These are phyloP conservation scores for Oophaga pumilio DNA, from an alignment of 2,113 vertebrate genomes.

Conservation along the genomic window DNA sequence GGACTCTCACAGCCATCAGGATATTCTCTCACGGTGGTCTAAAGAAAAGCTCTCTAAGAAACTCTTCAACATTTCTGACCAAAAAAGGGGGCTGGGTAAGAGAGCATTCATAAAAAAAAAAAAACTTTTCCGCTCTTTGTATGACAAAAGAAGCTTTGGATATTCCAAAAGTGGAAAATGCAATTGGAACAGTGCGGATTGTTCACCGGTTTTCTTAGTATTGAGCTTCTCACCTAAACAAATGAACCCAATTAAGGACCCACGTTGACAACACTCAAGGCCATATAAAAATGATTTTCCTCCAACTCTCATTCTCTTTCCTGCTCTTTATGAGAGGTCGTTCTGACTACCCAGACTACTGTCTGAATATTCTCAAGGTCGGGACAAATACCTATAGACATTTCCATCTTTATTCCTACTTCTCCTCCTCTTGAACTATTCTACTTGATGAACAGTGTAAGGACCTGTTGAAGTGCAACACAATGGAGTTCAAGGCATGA, in stretches of 20 bases:
- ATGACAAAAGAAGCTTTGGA: slow-evolving; percentile 51
- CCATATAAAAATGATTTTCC: slow-evolving; percentile 41
- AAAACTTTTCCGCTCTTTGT: slow-evolving; percentile 45
- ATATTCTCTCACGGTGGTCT: slow-evolving; percentile 59
- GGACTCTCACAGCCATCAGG: slow-evolving; percentile 38
- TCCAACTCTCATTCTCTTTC: slow-evolving; percentile 32
- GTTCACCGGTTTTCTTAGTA: slow-evolving; percentile 33
- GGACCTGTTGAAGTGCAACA: slow-evolving; percentile 21
- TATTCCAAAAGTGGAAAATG: slow-evolving; percentile 48
- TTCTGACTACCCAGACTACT: slow-evolving; percentile 38
- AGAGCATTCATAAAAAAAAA: slow-evolving; percentile 40
- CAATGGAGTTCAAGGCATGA: slow-evolving; percentile 23
- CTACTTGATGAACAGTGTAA: slow-evolving; percentile 39
- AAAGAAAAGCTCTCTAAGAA: slow-evolving; percentile 49
- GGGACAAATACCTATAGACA: slow-evolving; percentile 47
- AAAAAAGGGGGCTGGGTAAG: slow-evolving; percentile 49
- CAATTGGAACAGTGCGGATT: slow-evolving; percentile 49
- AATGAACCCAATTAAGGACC: slow-evolving; percentile 54
- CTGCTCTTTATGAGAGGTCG: slow-evolving; percentile 26
- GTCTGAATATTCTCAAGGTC: slow-evolving; percentile 54
- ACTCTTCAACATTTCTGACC: slow-evolving; percentile 46
- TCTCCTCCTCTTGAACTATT: slow-evolving; percentile 46
- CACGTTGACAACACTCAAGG: slow-evolving; percentile 36
- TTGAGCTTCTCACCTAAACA: slow-evolving; percentile 51
- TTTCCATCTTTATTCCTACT: slow-evolving; percentile 18